phyloP scores from a whole-genome alignment of 1,140 invertebrate species.

The Aphelenchoides avenae region DNA sequence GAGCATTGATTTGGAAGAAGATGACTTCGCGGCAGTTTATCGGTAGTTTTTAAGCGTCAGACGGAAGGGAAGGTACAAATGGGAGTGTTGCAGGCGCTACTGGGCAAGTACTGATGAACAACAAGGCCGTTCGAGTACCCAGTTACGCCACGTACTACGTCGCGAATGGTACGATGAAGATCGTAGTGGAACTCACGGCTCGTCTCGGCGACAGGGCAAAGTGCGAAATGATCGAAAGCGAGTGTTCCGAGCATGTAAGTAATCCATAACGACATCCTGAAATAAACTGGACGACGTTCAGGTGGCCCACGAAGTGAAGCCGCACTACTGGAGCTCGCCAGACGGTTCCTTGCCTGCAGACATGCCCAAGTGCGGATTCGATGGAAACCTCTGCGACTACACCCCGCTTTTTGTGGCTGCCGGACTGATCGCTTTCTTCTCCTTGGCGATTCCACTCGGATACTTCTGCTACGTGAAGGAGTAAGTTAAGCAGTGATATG shows the following conservation, averaged over 20 bases:
- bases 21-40: conserved; percentile 59
- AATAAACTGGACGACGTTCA: too few relatives aligned
- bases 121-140: conserved; percentile 58
- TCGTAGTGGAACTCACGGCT: conserved; percentile 56
- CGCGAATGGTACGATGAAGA: conserved; percentile 51
- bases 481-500: conserved; percentile 24
- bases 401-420: conserved; percentile 44
- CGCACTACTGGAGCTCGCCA: conserved; percentile 50
- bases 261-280: neutral
- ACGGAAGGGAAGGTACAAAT: neutral
- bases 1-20: conserved; percentile 50
- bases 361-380: conserved; percentile 55
- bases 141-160: conserved; percentile 55
- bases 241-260: conserved; percentile 55
- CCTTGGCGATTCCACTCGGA: conserved; percentile 32
- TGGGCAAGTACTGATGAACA: conserved; percentile 58
- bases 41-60: conserved; percentile 23
- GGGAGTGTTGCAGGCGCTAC: conserved; percentile 35
- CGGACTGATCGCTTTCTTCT: conserved; percentile 44
- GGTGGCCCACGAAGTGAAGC: conserved; percentile 52
- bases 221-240: conserved; percentile 41
- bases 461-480: conserved; percentile 56
- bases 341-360: conserved; percentile 47
- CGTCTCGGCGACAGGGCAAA: conserved; percentile 46
- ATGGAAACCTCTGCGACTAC: conserved; percentile 54